Base-by-base conservation (phyloP, 2,888 invertebrate species). In the Orthosia gracilis region DNA sequence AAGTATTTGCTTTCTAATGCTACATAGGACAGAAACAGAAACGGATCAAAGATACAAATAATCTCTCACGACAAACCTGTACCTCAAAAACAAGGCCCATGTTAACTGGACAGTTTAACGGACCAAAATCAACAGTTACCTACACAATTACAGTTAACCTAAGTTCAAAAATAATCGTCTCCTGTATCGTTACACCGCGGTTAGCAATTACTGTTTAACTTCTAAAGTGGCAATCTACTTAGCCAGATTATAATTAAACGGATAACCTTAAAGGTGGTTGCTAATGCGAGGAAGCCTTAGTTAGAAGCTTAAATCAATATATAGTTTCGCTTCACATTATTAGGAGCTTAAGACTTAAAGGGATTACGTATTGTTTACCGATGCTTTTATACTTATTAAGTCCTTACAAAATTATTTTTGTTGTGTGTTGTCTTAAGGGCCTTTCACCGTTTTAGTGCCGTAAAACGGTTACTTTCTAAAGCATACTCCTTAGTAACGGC, bases 161-260 rank as follows among this genome's bases (percentile, higher is more conserved):
- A 49, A 84, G 77, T 81, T 76, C 59, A 81, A 81, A 64, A 59
- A 69, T 80, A 83, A 73, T 80, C 65, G 58, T 55, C 61, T 58
- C 31, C 40, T 31, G 64, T 61, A 80, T 84, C 69, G 57, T 80
- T 75, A 81, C 61, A 84, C 54, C n/a, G 49, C n/a, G 49, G 62
- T 84, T 59, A 83, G 40, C 59, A 84, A 81, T 84, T 80, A 80
- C 66, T 83, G 80, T 52, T 80, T 65, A 65, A 81, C 84, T 84
- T 84, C 69, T 55, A 45, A 83, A 72, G 59, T 69, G 63, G 69
- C 75, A 71, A 76, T 85, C 80, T 76, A 70, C 78, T 87, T 76
- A 83, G 58, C 12, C 11, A 73, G 69, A 85, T 87, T 77, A 87
- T 87, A 76, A 85, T 83, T 87, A 77, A 73, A 66, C 40, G 69